Evolutionary conservation across 2,113 vertebrate species (phyloP).

Genomic region (Boulengeromyrus knoepffleri): DNA sequence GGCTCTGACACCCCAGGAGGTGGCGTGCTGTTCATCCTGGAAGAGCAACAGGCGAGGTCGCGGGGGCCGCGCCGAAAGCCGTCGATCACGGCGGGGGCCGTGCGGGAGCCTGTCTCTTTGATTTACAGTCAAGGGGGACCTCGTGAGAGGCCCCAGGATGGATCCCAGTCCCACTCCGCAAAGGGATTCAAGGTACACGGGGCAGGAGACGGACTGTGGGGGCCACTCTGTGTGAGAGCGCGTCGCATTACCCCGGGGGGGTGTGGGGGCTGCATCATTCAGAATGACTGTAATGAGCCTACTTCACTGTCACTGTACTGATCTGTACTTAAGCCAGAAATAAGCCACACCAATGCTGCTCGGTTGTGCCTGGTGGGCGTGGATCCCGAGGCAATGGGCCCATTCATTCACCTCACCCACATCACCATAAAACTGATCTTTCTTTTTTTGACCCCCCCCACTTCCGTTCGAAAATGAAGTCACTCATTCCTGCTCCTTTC

Average conservation of each 20-base stretch:
- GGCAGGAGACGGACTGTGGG: not conserved
- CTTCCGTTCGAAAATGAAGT: not conserved
- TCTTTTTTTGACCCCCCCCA: not conserved
- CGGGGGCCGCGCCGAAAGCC: not conserved
- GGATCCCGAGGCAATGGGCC: not conserved
- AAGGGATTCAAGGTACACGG: not conserved
- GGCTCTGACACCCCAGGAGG: not conserved
- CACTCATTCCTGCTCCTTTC: not conserved
- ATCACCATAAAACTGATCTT: not conserved
- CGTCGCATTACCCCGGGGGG: not conserved
- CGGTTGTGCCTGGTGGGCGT: not conserved
- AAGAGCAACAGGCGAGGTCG: slow-evolving; percentile 2
- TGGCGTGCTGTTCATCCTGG: not conserved
- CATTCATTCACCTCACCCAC: not conserved
- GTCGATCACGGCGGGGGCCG: not conserved
- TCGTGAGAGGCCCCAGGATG: not conserved
- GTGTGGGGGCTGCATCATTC: not conserved
- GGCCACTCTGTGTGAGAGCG: not conserved
- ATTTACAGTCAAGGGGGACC: not conserved
- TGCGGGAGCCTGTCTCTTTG: not conserved
- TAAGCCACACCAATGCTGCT: not conserved
- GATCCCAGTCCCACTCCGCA: not conserved
- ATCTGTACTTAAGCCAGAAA: not conserved
- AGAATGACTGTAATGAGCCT: not conserved
- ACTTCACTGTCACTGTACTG: not conserved